These are phyloP conservation scores for Psilopsiagon aymara DNA, from an alignment of 2,113 vertebrate genomes.

Conservation along the genomic window DNA sequence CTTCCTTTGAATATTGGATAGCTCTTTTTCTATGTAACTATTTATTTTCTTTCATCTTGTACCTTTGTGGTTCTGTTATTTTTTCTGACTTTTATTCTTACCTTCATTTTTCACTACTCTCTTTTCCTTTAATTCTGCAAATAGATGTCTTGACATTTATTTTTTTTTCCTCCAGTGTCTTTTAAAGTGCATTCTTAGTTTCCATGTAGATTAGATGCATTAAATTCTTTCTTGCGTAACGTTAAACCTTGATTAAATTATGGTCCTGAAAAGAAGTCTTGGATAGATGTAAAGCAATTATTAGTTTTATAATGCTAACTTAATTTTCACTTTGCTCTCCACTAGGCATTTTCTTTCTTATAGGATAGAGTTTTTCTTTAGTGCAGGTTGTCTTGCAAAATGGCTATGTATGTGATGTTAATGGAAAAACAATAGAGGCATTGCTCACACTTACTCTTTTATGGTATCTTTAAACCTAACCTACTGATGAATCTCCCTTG, in stretches of 20 bases:
- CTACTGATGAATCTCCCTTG: not conserved
- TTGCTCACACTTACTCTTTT: not conserved
- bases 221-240: constrained; percentile 28
- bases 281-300: not conserved
- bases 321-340: constrained; percentile 11
- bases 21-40: not conserved
- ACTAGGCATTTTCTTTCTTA: not conserved
- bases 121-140: not conserved
- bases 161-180: constrained; percentile 3
- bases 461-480: not conserved
- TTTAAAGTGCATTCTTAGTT: not conserved
- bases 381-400: not conserved
- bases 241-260: constrained; percentile 44
- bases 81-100: not conserved
- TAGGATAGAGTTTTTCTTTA: not conserved
- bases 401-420: not conserved
- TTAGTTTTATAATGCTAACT: not conserved
- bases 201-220: not conserved
- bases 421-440: not conserved
- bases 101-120: not conserved
- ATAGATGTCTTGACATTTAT: not conserved
- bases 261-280: not conserved
- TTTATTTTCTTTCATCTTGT: not conserved
- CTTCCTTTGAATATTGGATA: not conserved
- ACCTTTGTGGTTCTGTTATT: not conserved